Evolutionary conservation across 2,797 vertebrate genomes (phyloP), one percentile per base, ranked within the genome.

Genomic region (Hirundo rustica): DNA sequence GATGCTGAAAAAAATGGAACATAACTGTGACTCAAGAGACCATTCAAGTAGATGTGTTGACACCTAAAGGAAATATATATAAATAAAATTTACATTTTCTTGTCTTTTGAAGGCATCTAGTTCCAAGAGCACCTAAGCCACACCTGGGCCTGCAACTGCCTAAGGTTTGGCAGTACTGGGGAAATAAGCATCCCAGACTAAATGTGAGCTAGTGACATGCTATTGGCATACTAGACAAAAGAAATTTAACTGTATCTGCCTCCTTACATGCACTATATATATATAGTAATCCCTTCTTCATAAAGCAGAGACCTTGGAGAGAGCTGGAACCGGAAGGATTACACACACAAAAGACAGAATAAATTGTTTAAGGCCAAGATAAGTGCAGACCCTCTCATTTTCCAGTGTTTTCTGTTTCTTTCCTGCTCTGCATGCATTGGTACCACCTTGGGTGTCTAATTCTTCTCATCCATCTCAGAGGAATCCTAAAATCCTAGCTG

Each of bases 361-460:
- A 57, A 88, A 82, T 53, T 16, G 9, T 48, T 75, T 65, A 82
- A 82, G 36, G 44, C 11, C 29, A 79, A 64, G 16, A 42, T 9
- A 86, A 88, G 16, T 54, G 32, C n/a, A 76, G 38, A 68, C 2
- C 6, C 17, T 5, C 20, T 68, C 10, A 4, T 34, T 92, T 77
- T 78, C 32, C 36, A 34, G 15, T 38, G 32, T 53, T 81, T 83
- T 22, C 27, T 66, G 11, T n/a, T n/a, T 16, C 4, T 64, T 89
- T 81, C 10, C 21, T 81, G 38, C 9, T 81, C 27, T 74, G 17
- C 30, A 68, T 3, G 4, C 4, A 4, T 14, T 1, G 0, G 6
- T 23, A 53, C 30, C 8, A 66, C 38, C 32, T 23, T 45, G 27
- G 34, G 14, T 64, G 20, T 51, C 16, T 72, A 29, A 71, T 60